Evolutionary conservation across 2,113 vertebrate species (phyloP), one percentile per base, ranked within the genome.

Genomic region (Apistogramma diplotaenia): DNA sequence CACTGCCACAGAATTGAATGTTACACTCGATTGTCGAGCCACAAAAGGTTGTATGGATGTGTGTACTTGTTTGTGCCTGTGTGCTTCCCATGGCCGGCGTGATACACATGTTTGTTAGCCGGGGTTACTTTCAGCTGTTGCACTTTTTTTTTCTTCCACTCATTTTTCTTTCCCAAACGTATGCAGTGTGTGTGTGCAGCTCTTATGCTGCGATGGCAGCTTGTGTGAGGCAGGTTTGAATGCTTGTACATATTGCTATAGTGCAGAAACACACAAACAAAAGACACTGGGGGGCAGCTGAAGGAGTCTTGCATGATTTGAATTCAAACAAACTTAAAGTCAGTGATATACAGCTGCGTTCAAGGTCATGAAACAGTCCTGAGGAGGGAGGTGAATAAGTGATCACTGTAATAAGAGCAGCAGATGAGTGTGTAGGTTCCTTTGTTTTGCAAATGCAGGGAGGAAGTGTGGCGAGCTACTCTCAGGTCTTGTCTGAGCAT

Each of bases 121-220:
- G 49, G 81, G 76, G 87, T 93, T 93, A 94, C 93, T 92, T 94
- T 94, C 92, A 92, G 65, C 82, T 29, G 72, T 83, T 91, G 89
- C 89, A n/a, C n/a, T n/a, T n/a, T n/a, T n/a, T n/a, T n/a, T 55
- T 53, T 19, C 43, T 71, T 61, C 35, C 15, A 35, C 59, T 78
- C 76, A 67, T 86, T 88, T 88, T 90, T 85, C 51, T 21, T 67
- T 67, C 19, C 40, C 46, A 51, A 56, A n/a, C 56, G 71, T 29
- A 27, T 67, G 62, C 72, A 1, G 25, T 74, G 54, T 54, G 65
- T 79, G 13, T 58, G 10, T 65, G 43, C 19, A 49, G 33, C 25
- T 84, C 80, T 74, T 65, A 46, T 71, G 84, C 62, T 11, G 65
- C 25, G 79, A 83, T 12, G 56, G 78, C 83, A 79, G 79, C 82